Base-by-base conservation (phyloP, 2,797 vertebrate species). In the Dromococcyx pavoninus region DNA sequence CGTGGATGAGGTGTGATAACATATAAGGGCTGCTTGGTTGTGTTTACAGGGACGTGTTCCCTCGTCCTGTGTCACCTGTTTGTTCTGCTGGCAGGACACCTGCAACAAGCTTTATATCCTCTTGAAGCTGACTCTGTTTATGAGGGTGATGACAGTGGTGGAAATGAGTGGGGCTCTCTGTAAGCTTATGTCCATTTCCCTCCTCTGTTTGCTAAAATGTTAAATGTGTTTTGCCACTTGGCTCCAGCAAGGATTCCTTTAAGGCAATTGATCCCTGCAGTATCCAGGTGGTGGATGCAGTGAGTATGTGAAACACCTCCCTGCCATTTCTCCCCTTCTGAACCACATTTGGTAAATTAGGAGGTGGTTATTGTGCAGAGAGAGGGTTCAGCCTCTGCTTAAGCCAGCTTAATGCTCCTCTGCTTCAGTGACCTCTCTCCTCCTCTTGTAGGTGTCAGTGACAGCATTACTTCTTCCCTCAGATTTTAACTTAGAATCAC, bases 1-100 rank as follows among this genome's bases (percentile, higher is more conserved):
- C 2, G 17, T 2, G 37, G 25, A 17, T 5, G 46, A 56, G 19
- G 16, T 23, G 44, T 14, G 60, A 5, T 22, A 8, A 17, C 0
- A 1, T 11, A 5, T 3, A 19, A 41, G n/a, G 19, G 22, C 27
- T 11, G 74, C 14, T 7, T 65, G 58, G n/a, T 11, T 60, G 51
- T 56, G 46, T 5, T 41, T 44, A 56, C 51, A 28, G 24, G 76
- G 44, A 46, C 21, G 64, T 28, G 61, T 87, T 76, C 50, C 70
- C 74, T 73, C 46, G 56, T 44, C 51, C 57, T 10, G 8, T 14
- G 61, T 37, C 32, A 41, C 60, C 48, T 24, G 56, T 56, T 61
- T 39, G 70, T 37, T 5, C 30, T n/a, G 74, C 85, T 69, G 69
- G 35, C 83, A 67, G 87, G 44, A 39, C 51, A 43, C 1, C 50